phyloP scores from a whole-genome alignment of 2,113 vertebrate species.

The Eudyptes chrysolophus region DNA sequence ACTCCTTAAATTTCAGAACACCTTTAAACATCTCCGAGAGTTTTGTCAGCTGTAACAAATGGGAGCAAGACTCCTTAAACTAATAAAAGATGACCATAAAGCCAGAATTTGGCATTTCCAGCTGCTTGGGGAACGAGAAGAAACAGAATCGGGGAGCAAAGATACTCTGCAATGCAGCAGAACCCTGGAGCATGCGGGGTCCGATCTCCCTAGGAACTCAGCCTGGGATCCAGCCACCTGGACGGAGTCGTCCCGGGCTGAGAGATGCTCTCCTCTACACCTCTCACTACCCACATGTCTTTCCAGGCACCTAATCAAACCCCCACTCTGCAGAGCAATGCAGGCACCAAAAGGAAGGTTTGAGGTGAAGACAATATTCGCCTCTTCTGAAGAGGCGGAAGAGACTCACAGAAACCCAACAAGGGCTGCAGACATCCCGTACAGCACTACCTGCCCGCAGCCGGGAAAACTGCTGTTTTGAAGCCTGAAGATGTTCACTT shows the following conservation, averaged over 20 bases:
- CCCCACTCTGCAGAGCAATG: not conserved
- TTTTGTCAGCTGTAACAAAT: not conserved
- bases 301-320: not conserved
- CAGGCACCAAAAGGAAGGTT: not conserved
- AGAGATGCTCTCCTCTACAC: not conserved
- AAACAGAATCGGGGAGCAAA: not conserved
- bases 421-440: not conserved
- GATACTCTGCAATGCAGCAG: not conserved
- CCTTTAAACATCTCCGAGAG: not conserved
- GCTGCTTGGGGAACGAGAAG: not conserved
- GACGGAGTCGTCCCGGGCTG: not conserved
- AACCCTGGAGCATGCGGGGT: not conserved
- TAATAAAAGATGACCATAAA: not conserved
- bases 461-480: not conserved
- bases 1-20: not conserved
- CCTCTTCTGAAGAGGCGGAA: not conserved
- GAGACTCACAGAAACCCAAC: not conserved
- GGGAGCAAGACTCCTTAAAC: not conserved
- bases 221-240: not conserved
- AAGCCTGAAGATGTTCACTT: not conserved
- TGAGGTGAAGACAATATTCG: not conserved
- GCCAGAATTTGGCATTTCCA: not conserved
- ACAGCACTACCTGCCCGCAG: not conserved
- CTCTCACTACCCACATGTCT: fast-evolving
- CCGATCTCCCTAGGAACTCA: not conserved